Base-by-base conservation (phyloP, 2,888 invertebrate genomes). In the Melipona beecheii region DNA sequence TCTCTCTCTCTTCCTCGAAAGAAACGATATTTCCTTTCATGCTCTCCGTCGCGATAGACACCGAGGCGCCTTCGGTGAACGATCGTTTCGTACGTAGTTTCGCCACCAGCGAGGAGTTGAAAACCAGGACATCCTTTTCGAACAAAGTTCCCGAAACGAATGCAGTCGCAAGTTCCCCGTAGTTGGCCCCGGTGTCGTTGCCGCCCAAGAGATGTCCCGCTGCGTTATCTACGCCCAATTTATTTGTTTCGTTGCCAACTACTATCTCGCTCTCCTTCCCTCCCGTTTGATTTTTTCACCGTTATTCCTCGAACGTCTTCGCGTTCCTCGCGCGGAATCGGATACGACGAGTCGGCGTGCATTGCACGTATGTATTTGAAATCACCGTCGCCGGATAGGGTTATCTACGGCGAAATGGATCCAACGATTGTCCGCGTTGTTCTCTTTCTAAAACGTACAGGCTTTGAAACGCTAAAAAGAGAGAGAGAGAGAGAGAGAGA, bases 121-220 rank as follows among this genome's bases (percentile, higher is more conserved):
- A 43, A 50, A 19, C 64, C 50, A 31, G 52, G 19, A 27, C 52
- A 64, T 36, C 17, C 71, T 72, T 79, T 71, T 68, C 79, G 43
- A 79, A 79, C 75, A 72, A 72, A 83, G n/a, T 54, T 74, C 43
- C 13, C n/a, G 58, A 52, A 78, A 75, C 52, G 75, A 72, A 69
- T 43, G 31, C 31, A 27, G 60, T 52, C 21, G 50, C 58, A 17
- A 66, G 15, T 58, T 72, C 31, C 52, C 36, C 54, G 13, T 68
- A 71, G 43, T 19, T 56, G 36, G 54, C n/a, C 52, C 36, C 50
- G 60, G 31, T 76, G 72, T 76, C 43, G 56, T 43, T 43, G 43
- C 43, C n/a, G n/a, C n/a, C n/a, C n/a, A n/a, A n/a, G 36, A 74
- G 49, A 79, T 69, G 9, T 43, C 43, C 36, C 49, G 62, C 62